phyloP scores from a whole-genome alignment of 2,113 vertebrate genomes.

The Poeciliopsis turrubarensis region DNA sequence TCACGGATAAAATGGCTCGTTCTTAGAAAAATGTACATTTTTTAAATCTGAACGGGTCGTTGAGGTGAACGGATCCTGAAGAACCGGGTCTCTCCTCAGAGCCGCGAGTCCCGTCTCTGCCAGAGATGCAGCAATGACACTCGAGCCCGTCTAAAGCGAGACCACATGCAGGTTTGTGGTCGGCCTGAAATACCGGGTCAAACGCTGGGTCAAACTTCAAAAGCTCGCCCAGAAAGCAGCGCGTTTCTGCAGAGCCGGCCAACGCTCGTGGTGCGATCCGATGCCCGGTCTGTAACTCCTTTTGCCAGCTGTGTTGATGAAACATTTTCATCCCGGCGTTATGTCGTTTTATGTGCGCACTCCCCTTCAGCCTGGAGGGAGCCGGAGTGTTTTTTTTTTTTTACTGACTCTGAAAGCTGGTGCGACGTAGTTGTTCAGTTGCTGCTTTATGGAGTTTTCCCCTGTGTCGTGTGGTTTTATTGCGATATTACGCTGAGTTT shows the following conservation, averaged over 20 bases:
- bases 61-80: no score
- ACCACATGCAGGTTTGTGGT: slow-evolving; percentile 29
- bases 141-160: slow-evolving; percentile 42
- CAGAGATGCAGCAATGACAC: slow-evolving; percentile 23
- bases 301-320: background rate
- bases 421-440: background rate
- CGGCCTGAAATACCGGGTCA: slow-evolving; percentile 22
- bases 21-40: no score
- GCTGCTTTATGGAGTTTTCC: slow-evolving; percentile 27
- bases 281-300: background rate
- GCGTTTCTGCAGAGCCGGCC: background rate
- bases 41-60: no score
- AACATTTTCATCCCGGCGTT: slow-evolving; percentile 5
- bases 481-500: slow-evolving; percentile 14
- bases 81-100: no score
- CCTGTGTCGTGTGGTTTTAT: slow-evolving; percentile 28
- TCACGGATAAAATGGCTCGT: no score
- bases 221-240: background rate
- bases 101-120: no score
- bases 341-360: background rate
- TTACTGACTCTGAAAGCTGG: background rate
- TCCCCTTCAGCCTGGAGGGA: background rate
- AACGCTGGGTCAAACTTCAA: background rate
- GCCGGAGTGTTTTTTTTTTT: background rate
- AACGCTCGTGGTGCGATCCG: background rate